Base-by-base conservation (phyloP, 2,797 vertebrate species). In the Lepilemur ruficaudatus region DNA sequence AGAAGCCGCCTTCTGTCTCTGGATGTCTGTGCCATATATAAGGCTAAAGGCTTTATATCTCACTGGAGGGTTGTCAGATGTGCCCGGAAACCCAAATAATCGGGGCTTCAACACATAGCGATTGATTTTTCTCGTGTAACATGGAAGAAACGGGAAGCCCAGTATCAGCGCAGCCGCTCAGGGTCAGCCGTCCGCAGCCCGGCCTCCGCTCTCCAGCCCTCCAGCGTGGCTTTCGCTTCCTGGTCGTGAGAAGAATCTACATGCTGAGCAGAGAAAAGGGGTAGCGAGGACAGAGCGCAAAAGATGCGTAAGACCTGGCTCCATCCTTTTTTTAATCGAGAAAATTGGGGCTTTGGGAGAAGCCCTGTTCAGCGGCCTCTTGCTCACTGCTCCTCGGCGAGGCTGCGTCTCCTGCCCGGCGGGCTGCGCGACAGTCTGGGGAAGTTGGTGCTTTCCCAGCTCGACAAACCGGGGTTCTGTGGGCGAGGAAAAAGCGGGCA, bases 331-430 rank as follows among this genome's bases (percentile, higher is more conserved):
- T 30, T 55, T 5, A 89, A 89, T 65, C 20, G 65, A 75, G 82
- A 76, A 65, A 93, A 95, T 50, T 46, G 43, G 3, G 72, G 57
- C 69, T 91, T 41, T 88, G 46, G 57, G 52, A 52, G 52, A 85
- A 82, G 85, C 41, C 7, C 61, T 23, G 12, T 7, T 46, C 43
- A 67, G n/a, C 7, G 12, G 48, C 35, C 17, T 65, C 81, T 41
- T 25, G 72, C 38, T 72, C 69, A 14, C 25, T 82, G 78, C 81
- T 43, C 18, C 9, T 7, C 78, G 30, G 28, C 8, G 2, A 14
- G 13, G 48, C 52, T 52, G 8, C 43, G 28, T 48, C 72, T 80
- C 79, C 4, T 4, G 78, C 38, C 35, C 35, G 8, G 18, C 72
- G 35, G 18, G 61, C n/a, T 14, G 1, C 4, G 61, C 89, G 30